Conservation (phyloP, 2,888 invertebrate genomes). For the Drosophila cognata region DNA sequence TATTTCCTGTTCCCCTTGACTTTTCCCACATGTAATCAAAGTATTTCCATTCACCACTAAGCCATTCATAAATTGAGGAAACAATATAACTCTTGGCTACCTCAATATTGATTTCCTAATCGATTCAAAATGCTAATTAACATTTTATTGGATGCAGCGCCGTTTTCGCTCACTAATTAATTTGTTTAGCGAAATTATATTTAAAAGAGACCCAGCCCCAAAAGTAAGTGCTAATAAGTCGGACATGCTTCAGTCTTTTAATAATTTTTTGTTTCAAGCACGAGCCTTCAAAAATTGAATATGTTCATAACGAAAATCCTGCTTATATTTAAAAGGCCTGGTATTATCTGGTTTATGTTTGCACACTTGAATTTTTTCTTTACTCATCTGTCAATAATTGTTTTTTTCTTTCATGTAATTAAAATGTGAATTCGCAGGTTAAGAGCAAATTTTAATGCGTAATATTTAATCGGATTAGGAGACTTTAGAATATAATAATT, state of each 20-base stretch:
- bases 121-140: constrained; percentile 31
- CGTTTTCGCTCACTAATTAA: constrained; percentile 35
- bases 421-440: background rate
- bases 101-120: background rate
- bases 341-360: background rate
- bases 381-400: background rate
- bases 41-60: constrained; percentile 4
- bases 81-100: constrained; percentile 5
- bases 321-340: background rate
- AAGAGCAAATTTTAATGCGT: background rate
- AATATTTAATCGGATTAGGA: background rate
- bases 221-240: constrained; percentile 38
- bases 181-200: constrained; percentile 45
- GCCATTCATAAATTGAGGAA: constrained; percentile 34
- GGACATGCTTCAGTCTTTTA: constrained; percentile 31
- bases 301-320: background rate
- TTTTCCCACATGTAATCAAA: background rate
- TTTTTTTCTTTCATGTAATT: background rate
- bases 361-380: background rate
- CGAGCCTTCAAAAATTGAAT: constrained; percentile 27
- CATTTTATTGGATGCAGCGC: constrained; percentile 44
- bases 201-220: constrained; percentile 39
- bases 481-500: background rate
- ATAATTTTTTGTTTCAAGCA: constrained; percentile 20
- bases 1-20: background rate